Evolutionary conservation across 2,888 invertebrate species (phyloP).

Genomic region (Drosophila macrothrix): DNA sequence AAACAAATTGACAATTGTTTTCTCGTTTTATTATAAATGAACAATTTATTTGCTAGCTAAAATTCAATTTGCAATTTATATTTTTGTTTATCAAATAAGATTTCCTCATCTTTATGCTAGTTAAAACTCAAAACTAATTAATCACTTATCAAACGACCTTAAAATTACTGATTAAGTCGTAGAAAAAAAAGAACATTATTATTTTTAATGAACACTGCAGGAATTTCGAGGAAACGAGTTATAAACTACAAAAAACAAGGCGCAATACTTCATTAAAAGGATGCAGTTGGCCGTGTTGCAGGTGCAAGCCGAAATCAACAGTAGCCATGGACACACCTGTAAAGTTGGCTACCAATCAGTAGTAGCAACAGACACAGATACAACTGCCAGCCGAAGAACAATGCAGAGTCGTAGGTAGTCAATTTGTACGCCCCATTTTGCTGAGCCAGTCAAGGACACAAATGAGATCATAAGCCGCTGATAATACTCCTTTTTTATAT

Average conservation of each 20-base stretch:
- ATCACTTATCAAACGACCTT: background rate
- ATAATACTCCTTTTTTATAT: slow-evolving; percentile 37
- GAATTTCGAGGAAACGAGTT: slow-evolving; percentile 35
- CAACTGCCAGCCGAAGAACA: slow-evolving; percentile 2
- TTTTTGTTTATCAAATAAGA: background rate
- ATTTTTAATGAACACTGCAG: slow-evolving; percentile 37
- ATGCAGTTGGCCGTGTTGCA: slow-evolving; percentile 4
- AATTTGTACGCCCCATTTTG: slow-evolving; percentile 57
- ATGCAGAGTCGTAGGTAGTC: slow-evolving; percentile 47
- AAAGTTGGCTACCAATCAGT: slow-evolving; percentile 53
- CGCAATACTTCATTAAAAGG: slow-evolving; percentile 47
- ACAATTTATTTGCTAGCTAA: background rate
- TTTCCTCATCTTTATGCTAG: background rate
- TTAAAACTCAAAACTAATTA: background rate
- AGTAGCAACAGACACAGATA: slow-evolving; percentile 38
- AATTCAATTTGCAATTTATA: background rate
- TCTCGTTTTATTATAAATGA: background rate
- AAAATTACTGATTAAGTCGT: background rate
- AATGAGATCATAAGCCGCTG: slow-evolving; percentile 64
- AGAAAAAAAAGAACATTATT: background rate
- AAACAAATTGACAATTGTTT: background rate
- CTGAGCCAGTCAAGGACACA: slow-evolving; percentile 28
- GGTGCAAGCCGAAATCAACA: slow-evolving; percentile 25
- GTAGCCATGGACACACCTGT: slow-evolving; percentile 54
- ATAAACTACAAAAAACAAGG: background rate